These are phyloP conservation scores for Trematomus loennbergii DNA, from an alignment of 2,113 vertebrate genomes.

Conservation along the genomic window DNA sequence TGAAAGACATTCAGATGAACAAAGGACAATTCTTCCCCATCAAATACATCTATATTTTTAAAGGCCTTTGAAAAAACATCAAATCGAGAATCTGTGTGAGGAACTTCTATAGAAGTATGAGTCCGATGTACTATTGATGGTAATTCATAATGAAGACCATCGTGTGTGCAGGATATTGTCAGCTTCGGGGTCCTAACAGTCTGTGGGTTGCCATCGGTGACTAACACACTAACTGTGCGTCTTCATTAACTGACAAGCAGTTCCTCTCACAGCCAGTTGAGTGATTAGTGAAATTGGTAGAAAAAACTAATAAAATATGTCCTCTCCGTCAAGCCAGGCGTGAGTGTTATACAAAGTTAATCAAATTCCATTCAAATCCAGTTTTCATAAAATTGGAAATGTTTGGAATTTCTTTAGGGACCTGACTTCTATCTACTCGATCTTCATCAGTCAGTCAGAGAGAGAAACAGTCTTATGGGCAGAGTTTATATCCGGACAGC, in stretches of 20 bases:
- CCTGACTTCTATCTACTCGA: conserved; percentile 47
- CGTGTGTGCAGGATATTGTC: conserved; percentile 52
- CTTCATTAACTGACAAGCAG: conserved; percentile 50
- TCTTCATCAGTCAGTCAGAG: conserved; percentile 34
- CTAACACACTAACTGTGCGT: conserved; percentile 34
- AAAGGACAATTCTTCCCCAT: conserved; percentile 30
- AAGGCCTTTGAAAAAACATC: neutral
- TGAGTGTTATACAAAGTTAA: conserved; percentile 49
- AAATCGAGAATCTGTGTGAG: conserved; percentile 11
- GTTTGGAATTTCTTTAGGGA: conserved; percentile 25
- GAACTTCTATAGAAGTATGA: conserved; percentile 41
- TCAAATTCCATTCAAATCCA: conserved; percentile 47
- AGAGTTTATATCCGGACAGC: conserved; percentile 19
- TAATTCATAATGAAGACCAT: conserved; percentile 42
- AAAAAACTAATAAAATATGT: neutral
- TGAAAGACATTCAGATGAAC: conserved; percentile 8
- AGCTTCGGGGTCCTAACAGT: conserved; percentile 39
- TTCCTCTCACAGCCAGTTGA: conserved; percentile 23
- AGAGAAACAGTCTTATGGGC: neutral
- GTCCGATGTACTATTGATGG: conserved; percentile 37
- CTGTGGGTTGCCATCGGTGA: conserved; percentile 48
- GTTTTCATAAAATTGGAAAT: conserved; percentile 45
- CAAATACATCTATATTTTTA: conserved; percentile 15
- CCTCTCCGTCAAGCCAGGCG: neutral
- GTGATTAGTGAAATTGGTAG: conserved; percentile 30